Percentiles rank a stretch among this genome's conserved stretches.
These are phyloP conservation scores for Acrocyrtus sp. DNA, from an alignment of 2,888 invertebrate species.

Conservation along the genomic window DNA sequence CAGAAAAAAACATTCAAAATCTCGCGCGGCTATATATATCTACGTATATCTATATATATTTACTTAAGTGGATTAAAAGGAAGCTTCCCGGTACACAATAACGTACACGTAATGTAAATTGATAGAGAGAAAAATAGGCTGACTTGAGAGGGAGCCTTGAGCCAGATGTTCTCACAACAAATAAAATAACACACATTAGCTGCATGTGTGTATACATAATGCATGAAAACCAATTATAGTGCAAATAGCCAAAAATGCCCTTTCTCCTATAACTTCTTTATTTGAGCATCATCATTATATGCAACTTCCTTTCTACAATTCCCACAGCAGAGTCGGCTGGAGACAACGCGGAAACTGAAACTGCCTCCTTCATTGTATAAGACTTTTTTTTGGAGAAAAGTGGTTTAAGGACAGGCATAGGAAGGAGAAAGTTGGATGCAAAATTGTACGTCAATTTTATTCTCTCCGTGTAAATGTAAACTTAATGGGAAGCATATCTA, in stretches of 20 bases:
- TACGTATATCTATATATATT: no score
- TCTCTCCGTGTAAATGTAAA: no score
- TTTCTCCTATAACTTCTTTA: not conserved
- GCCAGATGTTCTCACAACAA: slow-evolving; percentile 26
- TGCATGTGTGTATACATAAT: not conserved
- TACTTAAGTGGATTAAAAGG: no score
- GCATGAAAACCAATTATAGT: not conserved
- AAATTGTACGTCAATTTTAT: no score
- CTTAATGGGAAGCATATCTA: no score
- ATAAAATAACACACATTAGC: not conserved
- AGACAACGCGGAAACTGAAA: slow-evolving; percentile 24
- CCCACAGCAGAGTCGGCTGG: slow-evolving; percentile 3
- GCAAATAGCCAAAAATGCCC: not conserved
- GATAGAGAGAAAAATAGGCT: slow-evolving; percentile 18
- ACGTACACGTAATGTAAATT: slow-evolving; percentile 1
- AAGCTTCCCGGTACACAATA: not conserved
- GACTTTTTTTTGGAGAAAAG: no score
- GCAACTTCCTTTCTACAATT: slow-evolving; percentile 4
- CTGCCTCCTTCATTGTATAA: no score
- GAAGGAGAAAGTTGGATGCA: no score
- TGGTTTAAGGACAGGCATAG: no score
- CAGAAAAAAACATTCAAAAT: no score
- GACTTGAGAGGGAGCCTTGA: no score
- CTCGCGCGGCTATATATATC: no score
- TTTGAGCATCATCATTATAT: slow-evolving; percentile 5